Evolutionary conservation across 2,888 invertebrate genomes (phyloP).

Genomic region (Microplitis deprimator): DNA sequence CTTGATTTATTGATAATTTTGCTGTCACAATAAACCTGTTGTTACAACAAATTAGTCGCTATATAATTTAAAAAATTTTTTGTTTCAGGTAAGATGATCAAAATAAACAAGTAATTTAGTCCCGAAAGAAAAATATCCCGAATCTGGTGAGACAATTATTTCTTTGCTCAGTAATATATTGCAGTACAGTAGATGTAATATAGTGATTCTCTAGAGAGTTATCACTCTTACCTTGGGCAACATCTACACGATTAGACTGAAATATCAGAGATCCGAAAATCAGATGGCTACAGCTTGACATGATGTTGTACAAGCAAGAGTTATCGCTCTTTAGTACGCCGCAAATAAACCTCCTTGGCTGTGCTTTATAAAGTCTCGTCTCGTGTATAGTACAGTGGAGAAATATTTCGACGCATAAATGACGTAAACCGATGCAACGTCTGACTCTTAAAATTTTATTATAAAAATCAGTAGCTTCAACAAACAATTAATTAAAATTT

Average conservation of each 20-base stretch:
- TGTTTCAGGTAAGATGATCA: neutral
- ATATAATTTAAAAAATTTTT: neutral
- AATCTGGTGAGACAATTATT: neutral
- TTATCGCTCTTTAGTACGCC: constrained; percentile 52
- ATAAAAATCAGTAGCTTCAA: too few species aligned
- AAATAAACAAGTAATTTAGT: neutral
- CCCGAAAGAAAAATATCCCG: neutral
- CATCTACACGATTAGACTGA: constrained; percentile 45
- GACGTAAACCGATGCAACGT: constrained; percentile 33
- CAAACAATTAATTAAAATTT: too few species aligned
- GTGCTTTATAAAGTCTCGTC: constrained; percentile 8
- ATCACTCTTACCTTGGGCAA: constrained; percentile 10
- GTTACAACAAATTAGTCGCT: too few species aligned
- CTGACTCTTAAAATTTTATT: neutral
- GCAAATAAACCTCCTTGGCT: constrained; percentile 51
- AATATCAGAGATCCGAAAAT: constrained; percentile 50
- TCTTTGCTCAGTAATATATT: neutral
- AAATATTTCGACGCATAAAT: constrained; percentile 23
- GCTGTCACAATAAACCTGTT: too few species aligned
- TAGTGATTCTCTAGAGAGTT: neutral
- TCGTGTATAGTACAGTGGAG: neutral
- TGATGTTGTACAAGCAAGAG: constrained; percentile 46
- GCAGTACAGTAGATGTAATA: neutral
- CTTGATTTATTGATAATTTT: too few species aligned
- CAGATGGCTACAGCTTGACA: constrained; percentile 43